Evolutionary conservation across 2,797 vertebrate genomes (phyloP).

Genomic region (Helostoma temminkii): DNA sequence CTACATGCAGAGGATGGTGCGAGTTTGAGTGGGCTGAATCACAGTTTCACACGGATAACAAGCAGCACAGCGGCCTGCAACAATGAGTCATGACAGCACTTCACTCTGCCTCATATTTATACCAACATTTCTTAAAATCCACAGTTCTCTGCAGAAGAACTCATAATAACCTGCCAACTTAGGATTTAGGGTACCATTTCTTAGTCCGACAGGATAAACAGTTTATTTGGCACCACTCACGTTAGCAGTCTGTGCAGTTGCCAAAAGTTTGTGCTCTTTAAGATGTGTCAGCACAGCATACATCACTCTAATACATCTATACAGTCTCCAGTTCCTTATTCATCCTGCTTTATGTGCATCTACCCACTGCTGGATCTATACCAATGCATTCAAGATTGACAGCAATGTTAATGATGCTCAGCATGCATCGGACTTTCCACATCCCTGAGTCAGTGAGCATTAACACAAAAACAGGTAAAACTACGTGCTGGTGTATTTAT

Average conservation of each 20-base stretch:
- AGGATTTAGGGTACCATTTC: constrained; percentile 9
- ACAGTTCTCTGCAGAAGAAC: constrained; percentile 39
- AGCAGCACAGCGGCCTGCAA: constrained; percentile 67
- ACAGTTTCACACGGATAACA: constrained; percentile 63
- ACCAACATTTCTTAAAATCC: constrained; percentile 47
- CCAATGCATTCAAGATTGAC: constrained; percentile 34
- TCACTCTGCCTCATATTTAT: constrained; percentile 61
- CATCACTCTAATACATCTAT: constrained; percentile 23
- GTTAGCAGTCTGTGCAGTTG: constrained; percentile 5
- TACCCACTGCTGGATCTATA: constrained; percentile 32
- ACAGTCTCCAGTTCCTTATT: constrained; percentile 7
- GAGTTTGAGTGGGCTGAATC: constrained; percentile 73
- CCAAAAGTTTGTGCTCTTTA: constrained; percentile 25
- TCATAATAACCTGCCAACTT: constrained; percentile 22
- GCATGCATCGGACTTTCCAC: constrained; percentile 6
- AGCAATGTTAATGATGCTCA: constrained; percentile 23
- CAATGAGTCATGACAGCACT: constrained; percentile 74
- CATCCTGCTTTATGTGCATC: constrained; percentile 4
- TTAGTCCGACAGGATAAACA: constrained; percentile 24
- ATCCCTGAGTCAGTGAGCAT: not conserved
- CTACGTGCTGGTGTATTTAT: not conserved
- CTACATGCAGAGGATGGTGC: constrained; percentile 64
- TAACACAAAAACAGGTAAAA: constrained; percentile 3
- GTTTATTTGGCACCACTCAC: constrained; percentile 22
- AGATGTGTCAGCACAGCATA: constrained; percentile 26